Evolutionary conservation across 2,113 vertebrate species (phyloP).

Genomic region (Neotragus moschatus): DNA sequence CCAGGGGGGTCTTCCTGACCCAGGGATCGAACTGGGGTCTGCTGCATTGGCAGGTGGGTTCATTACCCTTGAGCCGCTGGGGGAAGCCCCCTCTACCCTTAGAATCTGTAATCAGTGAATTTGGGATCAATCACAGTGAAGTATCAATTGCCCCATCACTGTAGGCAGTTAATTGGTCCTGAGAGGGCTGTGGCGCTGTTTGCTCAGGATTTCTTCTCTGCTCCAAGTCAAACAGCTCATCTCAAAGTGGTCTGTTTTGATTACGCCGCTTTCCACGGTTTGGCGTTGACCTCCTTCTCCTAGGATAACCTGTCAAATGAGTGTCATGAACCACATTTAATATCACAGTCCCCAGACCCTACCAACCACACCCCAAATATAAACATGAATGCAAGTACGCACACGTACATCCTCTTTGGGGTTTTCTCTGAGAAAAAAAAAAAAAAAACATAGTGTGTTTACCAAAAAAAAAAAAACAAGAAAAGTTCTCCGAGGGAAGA

Average conservation of each 20-base stretch:
- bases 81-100: not conserved
- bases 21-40: not conserved
- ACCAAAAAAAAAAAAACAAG: not conserved
- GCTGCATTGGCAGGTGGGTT: not conserved
- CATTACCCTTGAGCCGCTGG: not conserved
- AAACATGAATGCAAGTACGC: rapidly evolving
- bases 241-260: rapidly evolving
- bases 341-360: rapidly evolving
- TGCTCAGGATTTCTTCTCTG: rapidly evolving
- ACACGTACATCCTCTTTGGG: too few species aligned
- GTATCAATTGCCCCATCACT: rapidly evolving
- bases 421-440: not conserved
- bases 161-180: too few species aligned
- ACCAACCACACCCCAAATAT: rapidly evolving
- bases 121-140: rapidly evolving
- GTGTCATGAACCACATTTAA: rapidly evolving
- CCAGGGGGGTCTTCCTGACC: not conserved
- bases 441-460: not conserved
- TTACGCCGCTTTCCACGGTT: rapidly evolving
- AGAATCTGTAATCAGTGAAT: not conserved
- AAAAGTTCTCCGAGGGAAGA: not conserved
- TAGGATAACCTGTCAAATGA: not conserved
- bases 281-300: rapidly evolving
- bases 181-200: rapidly evolving
- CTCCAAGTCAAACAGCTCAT: rapidly evolving